Evolutionary conservation across 2,113 vertebrate genomes (phyloP).

Genomic region (Cisticola juncidis): DNA sequence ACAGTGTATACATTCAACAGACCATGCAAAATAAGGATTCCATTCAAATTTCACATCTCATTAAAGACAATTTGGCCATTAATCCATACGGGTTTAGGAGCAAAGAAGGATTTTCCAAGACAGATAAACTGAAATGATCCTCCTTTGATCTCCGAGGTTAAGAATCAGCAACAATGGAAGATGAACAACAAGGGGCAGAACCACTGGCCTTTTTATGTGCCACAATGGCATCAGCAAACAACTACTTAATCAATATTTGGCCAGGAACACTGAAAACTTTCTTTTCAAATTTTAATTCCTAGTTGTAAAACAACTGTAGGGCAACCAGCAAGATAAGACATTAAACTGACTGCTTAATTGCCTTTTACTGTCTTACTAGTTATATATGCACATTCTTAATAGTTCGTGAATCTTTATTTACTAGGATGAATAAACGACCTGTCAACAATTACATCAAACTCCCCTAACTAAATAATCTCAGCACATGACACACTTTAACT

Average conservation of each 20-base stretch:
- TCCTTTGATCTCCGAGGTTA: slow-evolving; percentile 95
- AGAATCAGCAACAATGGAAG: slow-evolving; percentile 88
- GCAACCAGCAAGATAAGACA: slow-evolving; percentile 84
- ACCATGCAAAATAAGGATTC: slow-evolving; percentile 45
- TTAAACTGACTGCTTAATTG: slow-evolving; percentile 80
- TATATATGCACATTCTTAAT: slow-evolving; percentile 68
- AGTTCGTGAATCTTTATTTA: slow-evolving; percentile 68
- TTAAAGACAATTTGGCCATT: slow-evolving; percentile 69
- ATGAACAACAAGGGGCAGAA: slow-evolving; percentile 86
- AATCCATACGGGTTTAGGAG: slow-evolving; percentile 70
- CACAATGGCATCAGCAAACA: slow-evolving; percentile 96
- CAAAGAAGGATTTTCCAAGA: slow-evolving; percentile 88
- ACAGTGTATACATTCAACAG: not conserved
- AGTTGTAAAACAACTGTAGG: slow-evolving; percentile 87
- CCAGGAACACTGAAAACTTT: slow-evolving; percentile 87
- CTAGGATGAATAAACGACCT: slow-evolving; percentile 54
- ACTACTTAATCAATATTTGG: slow-evolving; percentile 99
- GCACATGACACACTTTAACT: not conserved
- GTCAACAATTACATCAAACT: slow-evolving; percentile 3
- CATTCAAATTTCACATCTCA: slow-evolving; percentile 67
- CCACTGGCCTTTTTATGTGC: slow-evolving; percentile 82
- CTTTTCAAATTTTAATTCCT: slow-evolving; percentile 98
- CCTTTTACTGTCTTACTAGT: slow-evolving; percentile 71
- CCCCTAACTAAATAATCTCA: slow-evolving; percentile 14
- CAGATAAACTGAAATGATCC: slow-evolving; percentile 97